Percentiles rank a stretch among this genome's conserved stretches.
These are phyloP conservation scores for Acipenser transmontanus DNA, from an alignment of 2,797 vertebrate species.

Conservation along the genomic window DNA sequence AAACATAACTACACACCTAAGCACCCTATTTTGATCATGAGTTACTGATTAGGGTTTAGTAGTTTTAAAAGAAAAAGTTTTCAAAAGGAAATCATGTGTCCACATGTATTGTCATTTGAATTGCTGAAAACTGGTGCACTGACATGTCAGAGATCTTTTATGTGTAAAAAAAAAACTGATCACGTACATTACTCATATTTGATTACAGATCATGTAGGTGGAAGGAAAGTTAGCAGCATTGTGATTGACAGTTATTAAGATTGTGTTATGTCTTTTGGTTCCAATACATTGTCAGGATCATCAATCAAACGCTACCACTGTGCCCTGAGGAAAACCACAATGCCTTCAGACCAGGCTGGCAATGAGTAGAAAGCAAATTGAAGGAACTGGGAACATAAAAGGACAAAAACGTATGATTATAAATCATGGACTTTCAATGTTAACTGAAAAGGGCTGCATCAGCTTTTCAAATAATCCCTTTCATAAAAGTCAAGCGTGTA, in stretches of 20 bases:
- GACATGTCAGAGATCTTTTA: too few relatives aligned
- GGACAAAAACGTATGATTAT: slow-evolving; percentile 31
- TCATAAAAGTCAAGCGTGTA: slow-evolving; percentile 16
- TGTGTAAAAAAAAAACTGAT: too few relatives aligned
- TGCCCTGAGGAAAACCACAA: slow-evolving; percentile 53
- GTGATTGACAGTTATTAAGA: slow-evolving; percentile 24
- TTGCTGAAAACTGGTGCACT: too few relatives aligned
- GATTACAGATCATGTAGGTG: slow-evolving; percentile 6
- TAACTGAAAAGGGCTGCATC: slow-evolving; percentile 35
- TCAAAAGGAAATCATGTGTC: too few relatives aligned
- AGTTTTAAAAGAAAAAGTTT: too few relatives aligned
- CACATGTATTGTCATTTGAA: too few relatives aligned
- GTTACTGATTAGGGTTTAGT: too few relatives aligned
- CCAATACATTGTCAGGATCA: slow-evolving; percentile 52
- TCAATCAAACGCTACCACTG: slow-evolving; percentile 63
- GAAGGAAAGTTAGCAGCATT: slow-evolving; percentile 25
- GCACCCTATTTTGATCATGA: too few relatives aligned
- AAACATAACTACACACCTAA: too few relatives aligned
- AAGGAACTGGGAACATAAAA: slow-evolving; percentile 45
- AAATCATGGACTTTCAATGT: slow-evolving; percentile 43
- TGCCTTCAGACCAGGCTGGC: slow-evolving; percentile 50
- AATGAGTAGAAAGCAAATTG: slow-evolving; percentile 41
- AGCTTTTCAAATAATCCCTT: slow-evolving; percentile 23
- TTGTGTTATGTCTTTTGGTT: slow-evolving; percentile 34
- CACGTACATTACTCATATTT: too few relatives aligned